Evolutionary conservation across 2,113 vertebrate species (phyloP).

Genomic region (Phrynocephalus versicolor): DNA sequence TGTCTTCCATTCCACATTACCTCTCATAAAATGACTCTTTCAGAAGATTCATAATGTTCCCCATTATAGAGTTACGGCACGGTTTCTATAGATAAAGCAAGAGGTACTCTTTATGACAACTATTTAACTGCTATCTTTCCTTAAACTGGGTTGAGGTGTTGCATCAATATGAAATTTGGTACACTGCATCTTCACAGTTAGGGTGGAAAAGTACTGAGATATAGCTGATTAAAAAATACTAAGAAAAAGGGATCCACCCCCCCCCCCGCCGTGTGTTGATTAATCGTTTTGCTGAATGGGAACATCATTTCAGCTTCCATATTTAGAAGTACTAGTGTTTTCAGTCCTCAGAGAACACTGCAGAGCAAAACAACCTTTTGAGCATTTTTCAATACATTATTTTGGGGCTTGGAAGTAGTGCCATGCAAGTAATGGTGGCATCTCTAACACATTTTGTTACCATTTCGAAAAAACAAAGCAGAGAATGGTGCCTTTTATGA

Average conservation of each 20-base stretch:
- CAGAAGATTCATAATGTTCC: slow-evolving; percentile 14
- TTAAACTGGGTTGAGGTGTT: neutral
- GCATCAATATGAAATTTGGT: neutral
- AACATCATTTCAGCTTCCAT: neutral
- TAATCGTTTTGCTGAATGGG: neutral
- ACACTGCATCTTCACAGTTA: neutral
- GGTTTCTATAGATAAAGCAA: neutral
- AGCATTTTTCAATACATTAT: neutral
- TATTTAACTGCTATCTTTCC: neutral
- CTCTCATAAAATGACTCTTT: slow-evolving; percentile 16
- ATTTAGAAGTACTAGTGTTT: neutral
- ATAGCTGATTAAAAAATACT: neutral
- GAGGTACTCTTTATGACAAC: neutral
- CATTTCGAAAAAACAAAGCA: no score
- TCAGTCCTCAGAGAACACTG: neutral
- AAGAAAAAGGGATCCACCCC: no score
- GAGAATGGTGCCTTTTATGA: no score
- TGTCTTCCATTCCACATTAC: neutral
- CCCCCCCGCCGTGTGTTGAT: neutral
- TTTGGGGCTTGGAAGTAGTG: neutral
- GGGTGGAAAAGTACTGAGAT: neutral
- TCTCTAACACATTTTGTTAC: no score
- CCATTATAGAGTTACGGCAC: slow-evolving; percentile 5
- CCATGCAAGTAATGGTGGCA: neutral
- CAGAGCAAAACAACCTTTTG: neutral